Evolutionary conservation across 1,140 invertebrate species (phyloP).

Genomic region (Conus betulinus): DNA sequence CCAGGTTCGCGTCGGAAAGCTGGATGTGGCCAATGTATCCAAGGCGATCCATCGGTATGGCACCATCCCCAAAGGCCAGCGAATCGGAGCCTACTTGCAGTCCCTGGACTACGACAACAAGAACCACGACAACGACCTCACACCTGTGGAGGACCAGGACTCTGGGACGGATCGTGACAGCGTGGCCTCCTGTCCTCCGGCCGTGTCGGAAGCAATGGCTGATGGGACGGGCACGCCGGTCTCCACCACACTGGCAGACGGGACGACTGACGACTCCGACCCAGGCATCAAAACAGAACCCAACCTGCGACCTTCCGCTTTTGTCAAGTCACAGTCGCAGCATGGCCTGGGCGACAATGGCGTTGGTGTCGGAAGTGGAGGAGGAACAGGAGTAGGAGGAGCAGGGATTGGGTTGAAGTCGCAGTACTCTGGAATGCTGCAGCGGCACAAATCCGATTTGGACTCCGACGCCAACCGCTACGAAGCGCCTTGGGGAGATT

Average conservation of each 20-base stretch:
- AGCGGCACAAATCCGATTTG: slow-evolving; percentile 75
- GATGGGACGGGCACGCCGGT: slow-evolving; percentile 35
- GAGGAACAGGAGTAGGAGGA: neutral
- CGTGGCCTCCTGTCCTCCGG: slow-evolving; percentile 65
- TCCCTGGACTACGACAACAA: slow-evolving; percentile 80
- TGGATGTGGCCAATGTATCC: slow-evolving; percentile 98
- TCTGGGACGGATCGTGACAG: slow-evolving; percentile 68
- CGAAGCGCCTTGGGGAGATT: slow-evolving; percentile 32
- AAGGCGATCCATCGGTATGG: slow-evolving; percentile 97
- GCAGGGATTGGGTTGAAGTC: slow-evolving; percentile 43
- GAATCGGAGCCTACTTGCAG: slow-evolving; percentile 96
- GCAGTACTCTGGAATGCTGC: slow-evolving; percentile 63
- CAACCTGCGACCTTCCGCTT: slow-evolving; percentile 68
- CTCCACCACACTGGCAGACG: slow-evolving; percentile 6
- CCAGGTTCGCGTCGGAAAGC: slow-evolving; percentile 74
- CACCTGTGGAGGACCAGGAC: slow-evolving; percentile 63
- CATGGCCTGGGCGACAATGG: slow-evolving; percentile 62
- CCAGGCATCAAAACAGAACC: slow-evolving; percentile 67
- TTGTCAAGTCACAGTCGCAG: slow-evolving; percentile 72
- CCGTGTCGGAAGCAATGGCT: slow-evolving; percentile 37
- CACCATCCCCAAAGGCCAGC: slow-evolving; percentile 93
- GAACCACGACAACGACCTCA: slow-evolving; percentile 54
- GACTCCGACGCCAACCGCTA: slow-evolving; percentile 32
- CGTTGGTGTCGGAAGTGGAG: neutral
- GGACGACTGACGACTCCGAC: slow-evolving; percentile 46